Evolutionary conservation across 2,113 vertebrate genomes (phyloP), one percentile per base, ranked within the genome.

Genomic region (Cercopithecus mona): DNA sequence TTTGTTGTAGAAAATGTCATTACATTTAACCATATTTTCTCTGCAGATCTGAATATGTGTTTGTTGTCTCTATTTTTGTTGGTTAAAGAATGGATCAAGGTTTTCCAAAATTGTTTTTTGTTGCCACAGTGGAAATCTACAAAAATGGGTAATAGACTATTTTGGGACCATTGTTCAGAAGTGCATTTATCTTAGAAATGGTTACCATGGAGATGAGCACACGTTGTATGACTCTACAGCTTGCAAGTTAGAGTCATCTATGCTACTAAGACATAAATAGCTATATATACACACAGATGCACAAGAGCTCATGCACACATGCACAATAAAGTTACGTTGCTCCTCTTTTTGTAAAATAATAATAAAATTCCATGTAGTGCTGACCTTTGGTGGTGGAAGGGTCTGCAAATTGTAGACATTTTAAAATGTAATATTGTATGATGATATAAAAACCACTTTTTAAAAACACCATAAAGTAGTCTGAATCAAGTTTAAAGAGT

Each of bases 191-290:
- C 95, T 97, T 88, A 96, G 96, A 98, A 96, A 84, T 97, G 92
- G 98, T 98, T 98, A 72, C 97, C 88, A 97, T 97, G 89, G 98
- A 83, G 91, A 98, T 86, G 73, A 97, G 87, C 64, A 96, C 95
- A 88, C 7, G 35, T 57, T 52, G 76, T 92, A 22, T 96, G 97
- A 97, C 76, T 98, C 87, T 96, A 87, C 95, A 98, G 95, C 97
- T 96, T 96, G 92, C 25, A 30, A 97, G 55, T 96, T 90, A 94
- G 75, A 97, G 78, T 94, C 59, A 96, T 97, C 89, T 81, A 45
- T 95, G 84, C 84, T 27, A 94, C 40, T 32, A 96, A 93, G 68
- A 96, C 68, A 72, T 90, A 97, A 94, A 96, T 88, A 98, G 68
- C 92, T 73, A 3, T 2, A 1, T 13, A 50, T n/a, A 35, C 45